Conservation (phyloP, 2,888 invertebrate species). For the Cryptus viduatorius region DNA sequence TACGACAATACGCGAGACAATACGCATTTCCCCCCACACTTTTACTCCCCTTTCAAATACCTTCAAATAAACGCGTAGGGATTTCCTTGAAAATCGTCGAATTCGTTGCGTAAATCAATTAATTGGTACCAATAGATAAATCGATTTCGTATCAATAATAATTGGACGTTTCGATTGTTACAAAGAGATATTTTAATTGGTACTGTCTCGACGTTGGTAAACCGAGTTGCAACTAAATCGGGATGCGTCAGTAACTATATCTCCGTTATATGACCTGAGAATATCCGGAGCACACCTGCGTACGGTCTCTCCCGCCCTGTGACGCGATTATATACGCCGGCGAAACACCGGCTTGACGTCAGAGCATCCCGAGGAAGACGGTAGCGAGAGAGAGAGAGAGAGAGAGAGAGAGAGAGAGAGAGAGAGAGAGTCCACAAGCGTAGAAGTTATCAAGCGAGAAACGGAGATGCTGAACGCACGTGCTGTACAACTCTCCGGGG, state of each 20-base stretch:
- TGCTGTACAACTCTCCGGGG: slow-evolving; percentile 7
- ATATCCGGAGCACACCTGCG: slow-evolving; percentile 10
- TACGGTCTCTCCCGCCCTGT: slow-evolving; percentile 6
- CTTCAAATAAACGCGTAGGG: no score
- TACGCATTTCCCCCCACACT: no score
- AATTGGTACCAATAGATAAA: background rate
- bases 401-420: no score
- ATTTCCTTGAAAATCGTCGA: background rate
- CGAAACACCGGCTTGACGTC: slow-evolving; percentile 50
- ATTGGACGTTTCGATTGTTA: background rate
- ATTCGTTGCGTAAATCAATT: slow-evolving; percentile 2
- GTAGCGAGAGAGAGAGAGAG: background rate
- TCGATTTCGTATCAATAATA: background rate
- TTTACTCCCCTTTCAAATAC: no score
- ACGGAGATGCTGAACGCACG: background rate
- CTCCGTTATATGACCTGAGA: slow-evolving; percentile 1
- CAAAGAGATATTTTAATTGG: background rate
- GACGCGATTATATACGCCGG: slow-evolving; percentile 29
- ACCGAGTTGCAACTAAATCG: background rate
- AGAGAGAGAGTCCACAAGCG: slow-evolving; percentile 6
- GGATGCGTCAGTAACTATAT: background rate
- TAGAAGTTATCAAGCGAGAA: background rate
- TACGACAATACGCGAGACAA: no score
- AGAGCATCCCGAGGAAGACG: slow-evolving; percentile 37
- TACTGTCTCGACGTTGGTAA: background rate